These are phyloP conservation scores for Microtus ochrogaster DNA, from an alignment of 2,113 vertebrate genomes.

Conservation along the genomic window DNA sequence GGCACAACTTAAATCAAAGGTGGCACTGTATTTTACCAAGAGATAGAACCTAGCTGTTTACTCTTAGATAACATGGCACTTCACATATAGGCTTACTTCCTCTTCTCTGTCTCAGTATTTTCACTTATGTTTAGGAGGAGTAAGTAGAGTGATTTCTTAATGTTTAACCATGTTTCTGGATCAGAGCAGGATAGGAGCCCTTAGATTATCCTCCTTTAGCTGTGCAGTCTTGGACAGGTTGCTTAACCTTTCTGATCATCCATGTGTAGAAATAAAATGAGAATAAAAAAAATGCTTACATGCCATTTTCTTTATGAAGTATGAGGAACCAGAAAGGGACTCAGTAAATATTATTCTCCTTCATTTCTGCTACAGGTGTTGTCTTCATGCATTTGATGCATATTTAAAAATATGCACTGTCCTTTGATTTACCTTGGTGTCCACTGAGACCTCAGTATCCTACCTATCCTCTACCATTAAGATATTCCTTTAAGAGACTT, in stretches of 20 bases:
- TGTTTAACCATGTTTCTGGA: not conserved
- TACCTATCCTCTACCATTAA: not conserved
- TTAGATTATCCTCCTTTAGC: rapidly evolving
- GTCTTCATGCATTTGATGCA: not conserved
- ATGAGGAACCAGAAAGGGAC: not conserved
- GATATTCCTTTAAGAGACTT: not conserved
- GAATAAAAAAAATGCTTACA: not conserved
- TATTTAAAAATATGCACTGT: not conserved
- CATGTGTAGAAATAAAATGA: not conserved
- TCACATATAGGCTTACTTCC: not conserved
- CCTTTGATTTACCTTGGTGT: not conserved
- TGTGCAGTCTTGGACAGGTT: not conserved
- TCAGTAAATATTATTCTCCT: not conserved
- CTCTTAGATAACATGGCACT: not conserved
- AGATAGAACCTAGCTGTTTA: not conserved
- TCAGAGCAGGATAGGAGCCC: not conserved
- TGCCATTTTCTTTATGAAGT: not conserved
- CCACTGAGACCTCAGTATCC: not conserved
- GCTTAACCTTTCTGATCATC: not conserved
- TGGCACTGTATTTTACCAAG: not conserved
- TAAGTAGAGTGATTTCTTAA: rapidly evolving
- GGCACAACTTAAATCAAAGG: not conserved
- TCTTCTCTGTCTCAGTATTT: not conserved
- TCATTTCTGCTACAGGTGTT: not conserved
- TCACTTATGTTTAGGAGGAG: too few relatives aligned